Percentiles rank a stretch among this genome's conserved stretches.
phyloP scores from a whole-genome alignment of 2,113 vertebrate species.

The Capreolus pygargus region DNA sequence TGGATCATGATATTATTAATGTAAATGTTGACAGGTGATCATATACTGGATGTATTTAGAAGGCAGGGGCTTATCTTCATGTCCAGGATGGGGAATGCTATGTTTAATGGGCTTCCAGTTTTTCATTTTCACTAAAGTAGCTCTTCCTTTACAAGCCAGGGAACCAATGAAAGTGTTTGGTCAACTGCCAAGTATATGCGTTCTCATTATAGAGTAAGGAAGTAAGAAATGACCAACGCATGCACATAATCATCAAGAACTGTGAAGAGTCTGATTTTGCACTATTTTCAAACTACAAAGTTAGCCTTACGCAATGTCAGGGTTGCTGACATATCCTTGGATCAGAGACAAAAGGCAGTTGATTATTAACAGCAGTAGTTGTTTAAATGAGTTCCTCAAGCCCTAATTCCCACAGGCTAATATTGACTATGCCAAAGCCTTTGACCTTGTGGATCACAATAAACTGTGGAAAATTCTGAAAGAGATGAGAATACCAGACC shows the following conservation, averaged over 20 bases:
- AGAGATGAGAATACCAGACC: no score
- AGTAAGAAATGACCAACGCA: background rate
- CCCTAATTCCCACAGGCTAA: background rate
- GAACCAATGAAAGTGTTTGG: background rate
- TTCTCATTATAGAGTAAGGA: background rate
- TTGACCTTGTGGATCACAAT: no score
- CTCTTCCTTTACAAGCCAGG: background rate
- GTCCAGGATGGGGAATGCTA: background rate
- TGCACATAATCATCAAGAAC: background rate
- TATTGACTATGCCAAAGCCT: no score
- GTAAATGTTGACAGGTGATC: background rate
- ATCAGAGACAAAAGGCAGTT: background rate
- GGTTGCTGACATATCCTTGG: background rate
- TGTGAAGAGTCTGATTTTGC: background rate
- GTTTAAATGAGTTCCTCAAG: background rate
- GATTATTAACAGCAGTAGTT: background rate
- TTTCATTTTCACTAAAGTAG: background rate
- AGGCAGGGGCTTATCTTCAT: background rate
- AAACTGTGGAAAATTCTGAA: no score
- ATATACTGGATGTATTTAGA: background rate
- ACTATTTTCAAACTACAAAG: background rate
- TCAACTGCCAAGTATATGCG: background rate
- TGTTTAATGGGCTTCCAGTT: background rate
- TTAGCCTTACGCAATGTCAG: background rate
- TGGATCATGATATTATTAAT: background rate